Conservation (phyloP, 1,140 invertebrate genomes). For the Sweltsa coloradensis region DNA sequence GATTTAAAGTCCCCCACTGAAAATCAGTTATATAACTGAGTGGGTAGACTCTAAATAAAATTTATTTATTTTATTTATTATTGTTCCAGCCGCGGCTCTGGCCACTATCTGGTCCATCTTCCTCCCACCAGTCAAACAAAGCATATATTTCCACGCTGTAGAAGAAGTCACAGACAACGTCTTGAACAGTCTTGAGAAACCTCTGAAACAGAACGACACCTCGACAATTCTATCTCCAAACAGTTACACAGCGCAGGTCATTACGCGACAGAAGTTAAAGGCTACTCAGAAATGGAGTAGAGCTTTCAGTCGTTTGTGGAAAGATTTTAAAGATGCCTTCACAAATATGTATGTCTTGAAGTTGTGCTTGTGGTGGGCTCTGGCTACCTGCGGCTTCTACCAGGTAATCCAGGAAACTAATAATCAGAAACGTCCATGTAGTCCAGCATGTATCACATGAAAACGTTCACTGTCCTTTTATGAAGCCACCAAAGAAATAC, state of each 20-base stretch:
- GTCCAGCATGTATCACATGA: no score
- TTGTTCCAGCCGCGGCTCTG: conserved; percentile 46
- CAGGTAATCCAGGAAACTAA: no score
- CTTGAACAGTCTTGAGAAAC: not conserved
- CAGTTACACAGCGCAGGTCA: not conserved
- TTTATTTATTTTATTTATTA: no score
- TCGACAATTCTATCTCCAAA: not conserved
- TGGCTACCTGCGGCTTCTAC: conserved; percentile 63
- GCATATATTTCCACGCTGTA: conserved; percentile 64
- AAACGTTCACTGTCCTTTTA: no score
- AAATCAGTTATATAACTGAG: no score
- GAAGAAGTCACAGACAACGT: no score
- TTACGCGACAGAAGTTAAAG: not conserved
- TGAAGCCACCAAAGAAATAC: no score
- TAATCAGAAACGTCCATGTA: no score
- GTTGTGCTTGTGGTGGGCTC: conserved; percentile 80
- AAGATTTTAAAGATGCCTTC: conserved; percentile 60
- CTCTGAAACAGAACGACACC: not conserved
- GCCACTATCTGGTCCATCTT: conserved; percentile 62
- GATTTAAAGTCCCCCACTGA: no score
- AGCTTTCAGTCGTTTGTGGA: conserved; percentile 37
- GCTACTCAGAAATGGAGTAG: not conserved
- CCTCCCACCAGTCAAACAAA: conserved; percentile 58
- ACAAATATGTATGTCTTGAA: conserved; percentile 55
- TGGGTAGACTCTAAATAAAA: no score